Evolutionary conservation across 2,888 invertebrate genomes (phyloP), one percentile per base, ranked within the genome.

Genomic region (Lacanobia wlatinum): DNA sequence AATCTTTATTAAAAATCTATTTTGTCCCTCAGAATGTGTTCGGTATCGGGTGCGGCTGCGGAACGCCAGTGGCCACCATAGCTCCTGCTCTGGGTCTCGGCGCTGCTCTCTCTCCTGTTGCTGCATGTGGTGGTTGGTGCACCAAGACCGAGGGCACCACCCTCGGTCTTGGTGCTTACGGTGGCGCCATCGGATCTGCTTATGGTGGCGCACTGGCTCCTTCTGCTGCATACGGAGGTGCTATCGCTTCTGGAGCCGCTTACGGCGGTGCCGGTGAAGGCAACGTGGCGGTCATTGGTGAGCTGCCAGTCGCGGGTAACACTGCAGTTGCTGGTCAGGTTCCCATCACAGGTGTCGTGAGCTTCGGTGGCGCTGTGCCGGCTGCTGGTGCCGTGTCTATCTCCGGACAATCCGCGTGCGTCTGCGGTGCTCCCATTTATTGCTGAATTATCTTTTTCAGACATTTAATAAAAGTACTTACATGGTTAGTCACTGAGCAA

Each of bases 271-370:
- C 16, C 34, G 91, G 91, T 4, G 88, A 90, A 70, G 92, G 92
- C 0, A 82, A 87, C 18, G 74, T 91, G 59, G 80, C 82, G 6
- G 89, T 91, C 0, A 66, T 66, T 59, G 92, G 92, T 34, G 83
- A 90, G 70, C 73, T 81, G 63, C 80, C 80, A 59, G 80, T 81
- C 40, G 28, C 66, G 34, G 80, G 80, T 71, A 73, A 34, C 50
- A 82, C 82, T 56, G 73, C 68, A 38, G 21, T 82, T 64, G 72
- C 65, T 43, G 82, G 80, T 52, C 21, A 46, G 2, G 75, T 92
- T 5, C 92, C 92, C 2, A 88, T 90, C 83, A 28, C 89, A 21
- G 89, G 89, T 1, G 87, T 87, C 6, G 91, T 92, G 1, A 72
- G 0, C 8, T 74, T 81, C 38, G 6, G 48, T 1, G 82, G 82